Conservation (phyloP, 2,888 invertebrate genomes). For the Coenonympha glycerion region DNA sequence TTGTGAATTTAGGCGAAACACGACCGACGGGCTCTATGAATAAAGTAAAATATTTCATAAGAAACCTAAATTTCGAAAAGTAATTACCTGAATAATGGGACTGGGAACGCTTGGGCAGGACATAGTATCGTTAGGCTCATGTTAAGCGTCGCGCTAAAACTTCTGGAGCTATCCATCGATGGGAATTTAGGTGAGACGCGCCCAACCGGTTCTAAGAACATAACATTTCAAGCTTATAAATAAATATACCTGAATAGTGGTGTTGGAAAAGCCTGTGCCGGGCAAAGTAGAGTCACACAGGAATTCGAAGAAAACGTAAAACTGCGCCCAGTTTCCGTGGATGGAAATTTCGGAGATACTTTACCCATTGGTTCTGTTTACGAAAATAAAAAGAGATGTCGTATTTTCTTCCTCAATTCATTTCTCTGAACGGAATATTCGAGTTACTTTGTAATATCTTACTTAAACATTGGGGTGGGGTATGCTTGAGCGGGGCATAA, state of each 20-base stretch:
- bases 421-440: background rate
- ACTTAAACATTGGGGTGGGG: conserved; percentile 84
- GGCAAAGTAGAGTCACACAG: conserved; percentile 79
- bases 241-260: conserved; percentile 82
- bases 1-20: conserved; percentile 80
- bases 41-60: conserved; percentile 25
- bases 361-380: conserved; percentile 86
- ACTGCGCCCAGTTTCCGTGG: conserved; percentile 69
- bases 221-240: conserved; percentile 41
- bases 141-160: conserved; percentile 71
- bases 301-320: conserved; percentile 65
- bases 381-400: conserved; percentile 33
- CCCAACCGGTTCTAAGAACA: conserved; percentile 78
- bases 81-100: conserved; percentile 82
- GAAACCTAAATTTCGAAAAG: conserved; percentile 14
- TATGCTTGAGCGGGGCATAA: conserved; percentile 81
- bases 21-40: conserved; percentile 80
- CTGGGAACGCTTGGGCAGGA: conserved; percentile 85
- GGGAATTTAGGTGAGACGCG: conserved; percentile 78
- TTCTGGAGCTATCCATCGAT: conserved; percentile 79
- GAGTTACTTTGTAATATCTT: conserved; percentile 41
- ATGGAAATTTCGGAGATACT: conserved; percentile 81
- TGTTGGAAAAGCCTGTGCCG: conserved; percentile 83
- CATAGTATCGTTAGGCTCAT: conserved; percentile 80
- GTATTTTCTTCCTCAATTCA: background rate